Evolutionary conservation across 1,140 invertebrate species (phyloP), one percentile per base, ranked within the genome.

Genomic region (Drosophila albomicans): DNA sequence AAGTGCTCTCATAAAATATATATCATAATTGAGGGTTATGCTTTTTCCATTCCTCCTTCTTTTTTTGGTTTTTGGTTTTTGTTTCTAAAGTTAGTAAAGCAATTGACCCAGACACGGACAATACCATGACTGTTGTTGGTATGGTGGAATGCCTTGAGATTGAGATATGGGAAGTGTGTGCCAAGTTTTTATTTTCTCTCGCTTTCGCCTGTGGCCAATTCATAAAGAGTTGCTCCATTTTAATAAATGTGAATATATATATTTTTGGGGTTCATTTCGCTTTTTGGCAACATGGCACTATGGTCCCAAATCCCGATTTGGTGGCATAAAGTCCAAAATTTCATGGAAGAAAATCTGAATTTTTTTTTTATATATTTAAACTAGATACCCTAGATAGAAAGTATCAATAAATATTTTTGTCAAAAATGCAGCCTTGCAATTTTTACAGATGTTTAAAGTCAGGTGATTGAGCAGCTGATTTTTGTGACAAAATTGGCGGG

Each of bases 1-100:
- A 69, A 84, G 85, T 80, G 80, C 84, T 88, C 80, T 89, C 81
- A 84, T 88, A 84, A 84, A 89, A 88, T 88, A 88, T 87, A 88
- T 88, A 84, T 89, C 84, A 89, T 88, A 88, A 88, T 88, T 88
- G 80, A 78, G 77, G 84, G 84, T 84, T 86, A 71, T 71, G 30
- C 57, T 49, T 48, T 69, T 16, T 41, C 35, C 28, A 63, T 48
- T 10, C 43, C 49, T 54, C 16, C 64, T 43, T 10, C 32, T 54
- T 54, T 63, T 65, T 35, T 28, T 15, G 8, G 30, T 32, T 71
- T 86, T 59, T 46, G 16, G 28, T 16, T 25, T 25, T 25, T 25
- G 20, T 25, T 25, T 25, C 20, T 4, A 54, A 69, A 78, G 70
- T 66, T 66, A 74, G 73, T 52, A 74, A 72, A 70, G 77, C 77